phyloP scores from a whole-genome alignment of 2,888 invertebrate genomes.

The Stenolophus ochropezus region DNA sequence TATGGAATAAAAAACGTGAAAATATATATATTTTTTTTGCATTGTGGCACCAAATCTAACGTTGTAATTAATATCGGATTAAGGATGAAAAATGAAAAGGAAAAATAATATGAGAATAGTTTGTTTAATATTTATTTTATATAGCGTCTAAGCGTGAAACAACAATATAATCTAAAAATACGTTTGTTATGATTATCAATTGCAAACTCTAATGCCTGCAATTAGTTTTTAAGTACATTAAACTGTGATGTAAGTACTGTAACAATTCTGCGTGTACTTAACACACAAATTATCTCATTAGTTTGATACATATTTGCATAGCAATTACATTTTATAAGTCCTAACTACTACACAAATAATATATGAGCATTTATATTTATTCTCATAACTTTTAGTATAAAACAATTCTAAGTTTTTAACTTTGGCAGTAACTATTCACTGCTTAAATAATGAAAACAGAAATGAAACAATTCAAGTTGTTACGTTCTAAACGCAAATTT shows the following conservation, averaged over 20 bases:
- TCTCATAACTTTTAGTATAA: conserved; percentile 45
- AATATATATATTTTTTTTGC: no score
- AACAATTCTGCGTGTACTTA: conserved; percentile 41
- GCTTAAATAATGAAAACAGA: conserved; percentile 7
- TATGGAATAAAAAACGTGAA: no score
- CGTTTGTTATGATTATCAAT: conserved; percentile 56
- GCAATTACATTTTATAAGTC: conserved; percentile 69
- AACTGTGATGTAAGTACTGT: conserved; percentile 59
- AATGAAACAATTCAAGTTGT: not conserved
- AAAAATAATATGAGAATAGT: not conserved
- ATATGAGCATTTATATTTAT: conserved; percentile 57
- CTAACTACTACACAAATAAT: conserved; percentile 59
- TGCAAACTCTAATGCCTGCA: conserved; percentile 50
- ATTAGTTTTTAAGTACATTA: conserved; percentile 57
- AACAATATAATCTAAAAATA: conserved; percentile 60
- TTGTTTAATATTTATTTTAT: conserved; percentile 54
- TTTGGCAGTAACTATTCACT: conserved; percentile 35
- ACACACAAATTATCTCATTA: conserved; percentile 51
- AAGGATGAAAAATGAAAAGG: not conserved
- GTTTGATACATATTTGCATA: conserved; percentile 68
- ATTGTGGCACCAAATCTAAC: no score
- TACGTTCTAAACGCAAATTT: conserved; percentile 40
- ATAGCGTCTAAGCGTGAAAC: conserved; percentile 60
- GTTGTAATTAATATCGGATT: no score
- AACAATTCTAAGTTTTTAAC: conserved; percentile 40